Conservation (phyloP, 92 coral and sea anemone genomes). For the Zoanthus solanderi region DNA sequence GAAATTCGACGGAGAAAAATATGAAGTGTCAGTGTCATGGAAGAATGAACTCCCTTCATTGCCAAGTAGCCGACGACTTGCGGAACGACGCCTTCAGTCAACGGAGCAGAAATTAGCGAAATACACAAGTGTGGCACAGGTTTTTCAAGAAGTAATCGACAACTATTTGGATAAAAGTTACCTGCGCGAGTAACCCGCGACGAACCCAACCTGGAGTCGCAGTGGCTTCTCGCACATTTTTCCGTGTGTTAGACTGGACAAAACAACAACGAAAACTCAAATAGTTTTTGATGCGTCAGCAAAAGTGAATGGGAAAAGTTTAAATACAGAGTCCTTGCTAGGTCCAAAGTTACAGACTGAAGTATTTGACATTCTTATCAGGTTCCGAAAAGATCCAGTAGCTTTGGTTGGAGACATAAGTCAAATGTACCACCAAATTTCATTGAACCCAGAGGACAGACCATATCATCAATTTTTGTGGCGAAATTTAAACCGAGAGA, state of each 20-base stretch:
- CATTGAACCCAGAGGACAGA: conserved; percentile 26
- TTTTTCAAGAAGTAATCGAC: no score
- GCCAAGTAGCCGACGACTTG: not conserved
- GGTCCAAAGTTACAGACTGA: not conserved
- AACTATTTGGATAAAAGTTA: no score
- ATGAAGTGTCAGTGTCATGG: not conserved
- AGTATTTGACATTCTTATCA: not conserved
- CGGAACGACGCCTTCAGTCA: no score
- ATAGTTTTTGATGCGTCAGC: no score
- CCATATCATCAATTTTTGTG: conserved; percentile 58
- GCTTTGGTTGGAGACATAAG: not conserved
- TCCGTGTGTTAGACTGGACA: no score
- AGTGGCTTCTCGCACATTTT: no score
- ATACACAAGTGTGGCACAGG: no score
- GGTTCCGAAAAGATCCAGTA: not conserved
- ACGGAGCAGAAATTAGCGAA: no score
- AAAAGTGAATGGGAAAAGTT: no score
- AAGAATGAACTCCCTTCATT: not conserved
- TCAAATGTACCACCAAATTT: not conserved
- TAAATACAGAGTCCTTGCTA: conserved; percentile 18
- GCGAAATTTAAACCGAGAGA: conserved; percentile 44
- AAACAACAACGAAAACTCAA: no score
- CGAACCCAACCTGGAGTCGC: no score
- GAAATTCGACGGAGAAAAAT: not conserved
- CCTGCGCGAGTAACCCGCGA: no score